Evolutionary conservation across 2,888 invertebrate species (phyloP), one percentile per base, ranked within the genome.

Genomic region (Aspidiotus destructor): DNA sequence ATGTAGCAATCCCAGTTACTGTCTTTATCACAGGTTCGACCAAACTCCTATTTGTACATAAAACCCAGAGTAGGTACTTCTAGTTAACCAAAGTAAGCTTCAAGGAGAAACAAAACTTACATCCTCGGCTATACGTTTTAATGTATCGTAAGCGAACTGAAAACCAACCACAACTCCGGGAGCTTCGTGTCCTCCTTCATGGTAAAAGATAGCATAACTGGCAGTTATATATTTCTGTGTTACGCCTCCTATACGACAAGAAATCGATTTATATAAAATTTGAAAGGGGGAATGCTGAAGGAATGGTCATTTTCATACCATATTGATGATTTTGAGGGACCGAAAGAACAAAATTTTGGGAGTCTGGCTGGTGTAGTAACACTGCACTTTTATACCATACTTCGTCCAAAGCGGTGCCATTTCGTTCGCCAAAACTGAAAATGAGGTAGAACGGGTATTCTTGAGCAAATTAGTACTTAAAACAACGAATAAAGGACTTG

Each of bases 371-470:
- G 76, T 92, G 88, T 74, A 92, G 91, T 57, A 93, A 81, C 7
- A 94, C 89, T 0, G 94, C 92, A 71, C 89, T 87, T 76, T 89
- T 88, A 76, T 94, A 94, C 92, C 92, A 94, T 0, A 88, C 85
- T 77, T 93, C 92, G 76, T 94, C 92, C 40, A 92, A 88, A 0
- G 92, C 87, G 65, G 83, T 83, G 7, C 81, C 83, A 75, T 91
- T 86, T 60, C 82, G 77, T 74, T 90, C 88, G 10, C 90, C 90
- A 75, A 69, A 69, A 54, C 62, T 65, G 17, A 55, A 48, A 60
- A 11, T 9, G 8, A 8, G 11, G 17, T 13, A 41, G 13, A 48
- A n/a, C n/a, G n/a, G n/a, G n/a, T n/a, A n/a, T 40, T 55, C 40
- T 54, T 62, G 2, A 15, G 17, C n/a, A 28, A 28, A 28, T 28